A percentile compares a stretch with the other conserved stretches of the same genome.
Conservation (phyloP, 2,113 vertebrate species). For the Prionailurus bengalensis region DNA sequence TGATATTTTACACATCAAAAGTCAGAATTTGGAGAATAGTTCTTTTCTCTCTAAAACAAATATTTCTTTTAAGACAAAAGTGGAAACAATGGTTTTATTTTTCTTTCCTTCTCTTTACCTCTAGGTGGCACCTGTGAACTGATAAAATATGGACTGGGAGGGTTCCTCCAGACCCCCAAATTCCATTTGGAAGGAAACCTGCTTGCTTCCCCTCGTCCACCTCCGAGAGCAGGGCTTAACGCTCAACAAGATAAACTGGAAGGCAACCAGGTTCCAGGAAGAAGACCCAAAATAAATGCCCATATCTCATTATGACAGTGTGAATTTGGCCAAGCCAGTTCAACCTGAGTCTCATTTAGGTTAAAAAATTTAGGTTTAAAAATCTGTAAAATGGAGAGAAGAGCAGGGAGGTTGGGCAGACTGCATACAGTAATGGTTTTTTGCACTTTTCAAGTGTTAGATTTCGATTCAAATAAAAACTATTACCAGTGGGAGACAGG, state of each 20-base stretch:
- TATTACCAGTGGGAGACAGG: not conserved
- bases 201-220: not conserved
- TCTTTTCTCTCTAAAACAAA: not conserved
- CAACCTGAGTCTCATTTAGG: not conserved
- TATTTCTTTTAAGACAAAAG: not conserved
- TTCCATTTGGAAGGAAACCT: not conserved
- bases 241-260: not conserved
- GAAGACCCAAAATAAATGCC: not conserved
- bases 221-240: not conserved
- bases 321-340: not conserved
- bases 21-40: not conserved
- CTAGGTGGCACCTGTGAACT: slow-evolving; percentile 43
- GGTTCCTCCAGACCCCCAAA: too few relatives aligned
- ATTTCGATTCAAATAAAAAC: not conserved
- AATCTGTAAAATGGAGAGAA: not conserved
- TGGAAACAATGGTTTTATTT: not conserved
- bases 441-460: not conserved
- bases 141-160: not conserved
- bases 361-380: not conserved
- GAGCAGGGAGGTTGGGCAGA: not conserved
- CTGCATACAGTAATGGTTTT: not conserved
- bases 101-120: not conserved
- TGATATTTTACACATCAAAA: not conserved
- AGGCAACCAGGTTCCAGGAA: not conserved
- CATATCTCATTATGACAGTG: not conserved